phyloP scores from a whole-genome alignment of 2,797 vertebrate species.

The Enteromius thamalakanensis region DNA sequence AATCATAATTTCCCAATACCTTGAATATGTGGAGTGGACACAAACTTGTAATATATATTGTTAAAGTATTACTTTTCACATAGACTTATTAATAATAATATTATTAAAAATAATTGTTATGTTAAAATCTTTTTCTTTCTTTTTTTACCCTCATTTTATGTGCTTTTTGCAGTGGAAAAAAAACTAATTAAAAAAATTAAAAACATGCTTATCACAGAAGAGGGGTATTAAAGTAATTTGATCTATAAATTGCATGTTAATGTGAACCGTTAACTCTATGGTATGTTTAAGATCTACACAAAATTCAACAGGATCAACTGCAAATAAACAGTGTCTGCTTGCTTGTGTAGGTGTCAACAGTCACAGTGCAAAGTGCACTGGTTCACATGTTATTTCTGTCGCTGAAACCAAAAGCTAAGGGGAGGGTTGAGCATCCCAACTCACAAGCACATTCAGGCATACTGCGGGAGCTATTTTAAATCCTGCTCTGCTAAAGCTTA shows the following conservation, averaged over 20 bases:
- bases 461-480: slow-evolving; percentile 60
- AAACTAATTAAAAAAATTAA: not conserved
- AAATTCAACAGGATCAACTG: slow-evolving; percentile 13
- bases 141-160: not conserved
- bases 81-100: not conserved
- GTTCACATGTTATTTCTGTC: slow-evolving; percentile 63
- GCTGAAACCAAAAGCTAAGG: slow-evolving; percentile 43
- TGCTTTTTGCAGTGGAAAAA: not conserved
- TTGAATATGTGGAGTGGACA: not conserved
- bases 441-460: slow-evolving; percentile 43
- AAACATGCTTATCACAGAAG: not conserved
- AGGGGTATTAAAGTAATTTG: not conserved
- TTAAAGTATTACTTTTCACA: not conserved
- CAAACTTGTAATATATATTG: not conserved
- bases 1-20: not conserved
- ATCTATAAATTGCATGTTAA: not conserved
- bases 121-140: not conserved
- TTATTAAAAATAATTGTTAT: not conserved
- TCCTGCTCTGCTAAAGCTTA: slow-evolving; percentile 35
- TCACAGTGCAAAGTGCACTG: slow-evolving; percentile 45
- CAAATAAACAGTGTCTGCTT: slow-evolving; percentile 14
- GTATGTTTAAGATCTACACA: not conserved
- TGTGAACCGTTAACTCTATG: not conserved
- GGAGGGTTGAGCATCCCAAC: slow-evolving; percentile 50
- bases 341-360: slow-evolving; percentile 29